phyloP scores from a whole-genome alignment of 35 echinoderm and acorn worm species.

The Heliocidaris erythrogramma region DNA sequence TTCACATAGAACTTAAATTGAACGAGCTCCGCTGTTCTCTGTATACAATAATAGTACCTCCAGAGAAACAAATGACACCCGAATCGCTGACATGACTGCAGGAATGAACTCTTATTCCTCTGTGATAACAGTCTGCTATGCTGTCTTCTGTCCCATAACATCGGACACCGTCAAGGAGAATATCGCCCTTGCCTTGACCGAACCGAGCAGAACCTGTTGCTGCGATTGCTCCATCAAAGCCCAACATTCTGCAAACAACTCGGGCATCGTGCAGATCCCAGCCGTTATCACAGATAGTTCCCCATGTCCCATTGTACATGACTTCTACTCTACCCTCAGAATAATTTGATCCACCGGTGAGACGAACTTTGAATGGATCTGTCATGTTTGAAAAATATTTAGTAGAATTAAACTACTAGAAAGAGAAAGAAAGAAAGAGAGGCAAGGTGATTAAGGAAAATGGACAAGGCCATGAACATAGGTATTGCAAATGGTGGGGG shows the following conservation, averaged over 20 bases:
- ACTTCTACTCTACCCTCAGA: constrained; percentile 21
- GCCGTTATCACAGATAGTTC: constrained; percentile 38
- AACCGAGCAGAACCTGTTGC: neutral
- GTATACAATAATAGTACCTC: too few relatives aligned
- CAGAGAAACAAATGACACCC: neutral
- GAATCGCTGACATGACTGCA: neutral
- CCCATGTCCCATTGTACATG: constrained; percentile 23
- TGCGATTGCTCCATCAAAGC: neutral
- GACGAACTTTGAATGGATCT: constrained; percentile 1
- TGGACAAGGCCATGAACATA: too few relatives aligned
- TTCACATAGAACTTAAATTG: too few relatives aligned
- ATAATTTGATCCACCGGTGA: neutral
- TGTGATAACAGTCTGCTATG: neutral
- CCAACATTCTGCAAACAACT: constrained; percentile 52
- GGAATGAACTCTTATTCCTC: neutral
- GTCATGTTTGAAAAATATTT: neutral
- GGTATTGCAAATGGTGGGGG: too few relatives aligned
- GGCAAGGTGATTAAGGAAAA: too few relatives aligned
- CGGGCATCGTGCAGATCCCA: constrained; percentile 33
- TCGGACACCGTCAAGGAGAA: neutral
- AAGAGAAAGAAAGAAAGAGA: too few relatives aligned
- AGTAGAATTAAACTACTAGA: too few relatives aligned
- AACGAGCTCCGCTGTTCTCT: too few relatives aligned
- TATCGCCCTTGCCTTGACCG: neutral
- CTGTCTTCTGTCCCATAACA: neutral